Evolutionary conservation across 2,797 vertebrate genomes (phyloP), one percentile per base, ranked within the genome.

Genomic region (Kryptolebias ocellatus): DNA sequence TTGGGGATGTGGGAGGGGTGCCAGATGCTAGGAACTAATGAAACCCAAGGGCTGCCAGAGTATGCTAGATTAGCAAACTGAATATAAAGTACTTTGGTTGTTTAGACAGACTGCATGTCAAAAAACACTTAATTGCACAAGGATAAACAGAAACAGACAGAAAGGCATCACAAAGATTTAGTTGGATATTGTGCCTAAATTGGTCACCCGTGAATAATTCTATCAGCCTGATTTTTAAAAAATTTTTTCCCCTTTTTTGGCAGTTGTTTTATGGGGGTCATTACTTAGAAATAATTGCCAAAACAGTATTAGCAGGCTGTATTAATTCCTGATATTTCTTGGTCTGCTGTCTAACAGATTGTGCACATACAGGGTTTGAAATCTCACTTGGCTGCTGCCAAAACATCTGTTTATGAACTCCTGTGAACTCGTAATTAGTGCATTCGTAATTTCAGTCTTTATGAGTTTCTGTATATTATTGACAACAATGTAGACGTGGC

Each of bases 21-120:
- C 76, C 83, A 83, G 83, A 80, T 85, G 82, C 83, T 81, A 79
- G 50, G 65, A 77, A 80, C 84, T 89, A 90, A 91, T 92, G 88
- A 91, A 89, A 89, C 76, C 76, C 76, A 85, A 87, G 75, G 74
- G 76, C 78, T 83, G 64, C 67, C 78, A 79, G 74, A 76, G 74
- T 65, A 80, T 75, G 77, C 65, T 71, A 83, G 79, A 87, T 77
- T 82, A 79, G 73, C 75, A 84, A 83, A 81, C 78, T 74, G 50
- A 86, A 81, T 88, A 80, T 83, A 81, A 88, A 89, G 72, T 76
- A 68, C 68, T 79, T 82, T 72, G 80, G 85, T 86, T 80, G 54
- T 76, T 62, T 72, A 71, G 71, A 78, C 70, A 81, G 72, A 68
- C 74, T 60, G 39, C 62, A 61, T 83, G 72, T 83, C 65, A 78